Evolutionary conservation across 1,140 invertebrate genomes (phyloP), one percentile per base, ranked within the genome.

Genomic region (Penaeus vannamei): DNA sequence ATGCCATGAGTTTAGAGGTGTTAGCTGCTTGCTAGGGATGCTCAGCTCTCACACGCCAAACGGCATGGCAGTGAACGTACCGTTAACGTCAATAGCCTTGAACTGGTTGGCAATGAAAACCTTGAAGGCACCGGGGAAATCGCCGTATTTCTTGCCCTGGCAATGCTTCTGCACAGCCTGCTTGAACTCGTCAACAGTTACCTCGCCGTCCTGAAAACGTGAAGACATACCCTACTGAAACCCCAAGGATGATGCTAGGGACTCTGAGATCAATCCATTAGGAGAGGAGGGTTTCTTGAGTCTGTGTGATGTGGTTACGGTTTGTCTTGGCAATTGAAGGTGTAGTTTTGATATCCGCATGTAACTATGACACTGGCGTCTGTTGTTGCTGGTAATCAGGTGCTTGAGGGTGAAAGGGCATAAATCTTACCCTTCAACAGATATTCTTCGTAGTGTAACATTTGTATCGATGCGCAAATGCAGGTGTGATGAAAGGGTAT

Each of bases 51-150:
- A 69, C 82, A 84, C 81, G 87, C 83, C 81, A 77, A 77, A 62
- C 20, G 80, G 83, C 87, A n/a, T 42, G 62, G 22, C 26, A 22
- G 10, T 42, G 22, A 69, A 89, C 90, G 77, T 92, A 94, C 94
- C 95, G 92, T 97, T 96, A 62, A 97, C 94, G 90, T 97, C 96
- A 29, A 97, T 95, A 93, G 96, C 94, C 91, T 95, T 95, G 92
- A 97, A 97, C 92, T 96, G 96, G 72, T 95, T 95, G 92, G 96
- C 96, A 91, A 97, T 97, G 92, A 97, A 97, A 92, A 96, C 95
- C 91, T 95, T 96, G 42, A 92, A 90, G n/a, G 92, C 92, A 84
- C 91, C 83, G 2, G 96, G 96, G 92, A 97, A 97, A 72, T 97
- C 95, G 22, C 95, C 94, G 91, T 96, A 97, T 86, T 94, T 94